Evolutionary conservation across 92 coral and sea anemone species (phyloP), one percentile per base, ranked within the genome.

Genomic region (Porites cylindrica): DNA sequence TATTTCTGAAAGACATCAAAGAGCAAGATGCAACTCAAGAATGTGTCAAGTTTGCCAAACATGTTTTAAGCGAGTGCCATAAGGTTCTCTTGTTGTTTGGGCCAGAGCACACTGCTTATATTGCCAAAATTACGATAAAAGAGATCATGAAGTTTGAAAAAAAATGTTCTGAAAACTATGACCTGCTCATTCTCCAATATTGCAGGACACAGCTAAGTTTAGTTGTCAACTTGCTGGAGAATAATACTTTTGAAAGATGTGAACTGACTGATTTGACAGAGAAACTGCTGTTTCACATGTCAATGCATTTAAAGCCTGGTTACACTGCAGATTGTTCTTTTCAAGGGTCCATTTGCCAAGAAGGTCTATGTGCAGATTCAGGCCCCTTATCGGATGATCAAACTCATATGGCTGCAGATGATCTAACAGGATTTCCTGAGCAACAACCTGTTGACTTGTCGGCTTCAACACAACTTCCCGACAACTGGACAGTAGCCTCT

Each of bases 81-180:
- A 88, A 89, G 43, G 91, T 92, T n/a, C 88, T 97, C 52, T 43
- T 70, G 29, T 69, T 66, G 77, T 88, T 93, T 63, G 99, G 99
- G 56, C 38, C 88, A 7, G 65, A 85, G 86, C 78, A 85, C 51
- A 88, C 90, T 7, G n/a, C 81, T 23, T 76, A 83, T 2, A 70
- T 82, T 51, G 82, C 84, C 69, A 24, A 10, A 67, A 43, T 83
- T 21, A 78, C 75, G 12, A 11, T 85, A 9, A 91, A 62, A 75
- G 98, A 95, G 65, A 60, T 91, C 23, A 21, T 47, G 4, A 95
- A 91, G 82, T 64, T 93, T 65, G 91, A 86, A 63, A 93, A 93
- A 79, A 91, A 88, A 74, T 59, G 78, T 79, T 6, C 16, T 18
- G 81, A 75, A 58, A 65, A 70, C 17, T 32, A 12, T 11, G 80